Base-by-base conservation (phyloP, 2,888 invertebrate genomes). In the Eutolmus rufibarbis region DNA sequence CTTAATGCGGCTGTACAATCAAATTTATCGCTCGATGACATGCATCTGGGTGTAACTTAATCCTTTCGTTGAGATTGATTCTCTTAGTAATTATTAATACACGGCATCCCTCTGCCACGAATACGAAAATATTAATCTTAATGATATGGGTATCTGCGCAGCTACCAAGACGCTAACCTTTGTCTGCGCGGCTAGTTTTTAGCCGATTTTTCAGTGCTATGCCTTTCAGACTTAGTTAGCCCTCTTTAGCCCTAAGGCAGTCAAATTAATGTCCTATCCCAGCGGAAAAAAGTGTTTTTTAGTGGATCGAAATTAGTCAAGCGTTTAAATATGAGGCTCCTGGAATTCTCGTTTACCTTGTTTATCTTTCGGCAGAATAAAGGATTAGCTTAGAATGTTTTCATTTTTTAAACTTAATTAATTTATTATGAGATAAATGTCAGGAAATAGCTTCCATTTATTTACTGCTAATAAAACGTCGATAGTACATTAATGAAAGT, bases 41-140 rank as follows among this genome's bases (percentile, higher is more conserved):
- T 87, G 88, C 88, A 88, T 88, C 86, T 88, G 87, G 88, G 87
- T 87, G 88, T 88, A 88, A 88, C 88, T 88, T 88, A 88, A 88
- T 88, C 88, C 85, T 85, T 86, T 76, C 78, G 86, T 74, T 56
- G 81, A 87, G 86, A 86, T 86, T 86, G 84, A 84, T 84, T 84
- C 84, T 66, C 74, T 84, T 66, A 66, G 40, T 84, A 66, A 84
- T 66, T 66, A 66, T 84, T 66, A 84, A 84, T 84, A 66, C 84
- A 66, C 66, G 74, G 66, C 51, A 56, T 81, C 81, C 31, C 31
- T 31, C 51, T 51, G 81, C 19, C 51, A 31, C 34, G 56, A 31
- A 81, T 28, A 56, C 51, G 51, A 56, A 81, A 84, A 84, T 40
- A 84, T 84, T 84, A 84, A 84, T 84, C 66, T 74, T 56, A 66